phyloP scores from a whole-genome alignment of 2,888 invertebrate genomes.

The Trichopoda pennipes region DNA sequence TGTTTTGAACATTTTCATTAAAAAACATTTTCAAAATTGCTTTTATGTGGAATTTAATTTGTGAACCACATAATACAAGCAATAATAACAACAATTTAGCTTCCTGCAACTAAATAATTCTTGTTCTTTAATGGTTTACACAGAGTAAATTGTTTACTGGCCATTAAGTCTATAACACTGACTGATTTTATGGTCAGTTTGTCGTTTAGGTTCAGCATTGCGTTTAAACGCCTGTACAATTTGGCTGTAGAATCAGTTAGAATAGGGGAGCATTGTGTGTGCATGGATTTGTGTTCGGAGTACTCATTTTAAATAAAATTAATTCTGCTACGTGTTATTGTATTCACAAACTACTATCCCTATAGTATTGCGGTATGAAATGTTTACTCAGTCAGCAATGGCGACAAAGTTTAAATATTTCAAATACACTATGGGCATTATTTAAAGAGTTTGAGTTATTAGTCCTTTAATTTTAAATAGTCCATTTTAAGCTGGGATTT shows the following conservation, averaged over 20 bases:
- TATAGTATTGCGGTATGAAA: too few relatives aligned
- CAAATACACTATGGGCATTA: too few relatives aligned
- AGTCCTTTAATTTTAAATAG: too few relatives aligned
- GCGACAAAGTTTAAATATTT: too few relatives aligned
- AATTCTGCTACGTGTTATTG: constrained; percentile 38
- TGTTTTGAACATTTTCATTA: constrained; percentile 70
- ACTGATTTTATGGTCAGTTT: background rate
- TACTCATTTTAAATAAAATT: constrained; percentile 53
- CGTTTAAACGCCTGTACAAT: constrained; percentile 19
- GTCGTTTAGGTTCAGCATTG: constrained; percentile 21
- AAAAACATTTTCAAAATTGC: constrained; percentile 73
- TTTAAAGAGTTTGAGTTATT: too few relatives aligned
- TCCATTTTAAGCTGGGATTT: too few relatives aligned
- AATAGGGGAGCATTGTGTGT: background rate
- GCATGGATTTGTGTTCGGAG: constrained; percentile 35
- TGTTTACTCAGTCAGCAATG: too few relatives aligned
- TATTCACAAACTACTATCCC: background rate
- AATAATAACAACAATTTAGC: constrained; percentile 78
- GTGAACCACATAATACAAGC: constrained; percentile 76
- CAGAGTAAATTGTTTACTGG: constrained; percentile 59
- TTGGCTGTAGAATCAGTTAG: constrained; percentile 27
- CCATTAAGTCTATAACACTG: constrained; percentile 17
- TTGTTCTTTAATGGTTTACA: constrained; percentile 51
- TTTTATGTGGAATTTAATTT: constrained; percentile 80
- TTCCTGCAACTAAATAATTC: constrained; percentile 69